phyloP scores from a whole-genome alignment of 2,888 invertebrate species.

The Venustoraphidia nigricollis region DNA sequence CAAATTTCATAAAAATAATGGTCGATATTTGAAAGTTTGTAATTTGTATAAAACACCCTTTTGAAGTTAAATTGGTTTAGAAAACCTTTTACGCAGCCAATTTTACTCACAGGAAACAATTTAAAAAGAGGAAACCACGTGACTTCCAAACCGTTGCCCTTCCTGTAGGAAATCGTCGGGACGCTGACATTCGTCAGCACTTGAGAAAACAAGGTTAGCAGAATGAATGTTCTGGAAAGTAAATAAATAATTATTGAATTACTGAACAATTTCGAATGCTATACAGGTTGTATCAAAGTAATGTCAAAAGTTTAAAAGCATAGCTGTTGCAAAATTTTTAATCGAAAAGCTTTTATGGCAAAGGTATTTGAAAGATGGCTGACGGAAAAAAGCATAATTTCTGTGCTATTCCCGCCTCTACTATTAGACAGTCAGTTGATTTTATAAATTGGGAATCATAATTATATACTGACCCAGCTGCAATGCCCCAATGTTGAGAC shows the following conservation, averaged over 20 bases:
- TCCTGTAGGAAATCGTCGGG: conserved; percentile 42
- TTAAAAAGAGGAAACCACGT: conserved; percentile 7
- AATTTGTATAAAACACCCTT: too few species aligned
- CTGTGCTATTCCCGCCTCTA: not conserved
- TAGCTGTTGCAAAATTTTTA: too few species aligned
- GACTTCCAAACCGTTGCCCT: conserved; percentile 13
- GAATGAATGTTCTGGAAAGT: conserved; percentile 46
- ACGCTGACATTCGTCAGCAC: conserved; percentile 49
- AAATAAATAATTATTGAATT: not conserved
- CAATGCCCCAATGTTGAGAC: conserved; percentile 70
- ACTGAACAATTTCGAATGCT: not conserved
- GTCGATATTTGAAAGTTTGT: too few species aligned
- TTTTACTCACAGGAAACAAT: conserved; percentile 6
- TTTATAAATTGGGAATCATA: not conserved
- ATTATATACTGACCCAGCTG: conserved; percentile 45
- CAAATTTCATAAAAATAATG: too few species aligned
- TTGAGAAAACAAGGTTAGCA: conserved; percentile 68
- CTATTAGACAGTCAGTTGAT: not conserved
- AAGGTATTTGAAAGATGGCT: too few species aligned
- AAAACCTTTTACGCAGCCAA: not conserved
- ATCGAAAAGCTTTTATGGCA: too few species aligned
- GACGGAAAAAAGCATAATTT: not conserved
- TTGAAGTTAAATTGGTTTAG: too few species aligned
- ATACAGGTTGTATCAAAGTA: not conserved
- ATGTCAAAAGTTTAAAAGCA: not conserved